These are phyloP conservation scores for Sphyrna mokarran DNA, from an alignment of 2,113 vertebrate genomes.

Conservation along the genomic window DNA sequence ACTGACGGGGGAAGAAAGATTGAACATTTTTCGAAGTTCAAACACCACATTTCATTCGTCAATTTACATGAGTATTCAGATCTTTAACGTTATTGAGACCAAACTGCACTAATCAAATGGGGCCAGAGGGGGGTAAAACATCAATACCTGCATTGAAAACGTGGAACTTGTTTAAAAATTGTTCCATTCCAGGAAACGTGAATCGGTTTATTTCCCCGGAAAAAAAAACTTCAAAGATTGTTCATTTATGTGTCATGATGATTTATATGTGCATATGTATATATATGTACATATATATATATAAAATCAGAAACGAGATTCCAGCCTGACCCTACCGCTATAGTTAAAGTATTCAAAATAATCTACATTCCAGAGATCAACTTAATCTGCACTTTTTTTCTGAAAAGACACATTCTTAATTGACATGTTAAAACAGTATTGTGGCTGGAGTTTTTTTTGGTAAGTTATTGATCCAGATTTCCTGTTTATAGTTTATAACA, in stretches of 20 bases:
- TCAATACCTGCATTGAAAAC: constrained; percentile 18
- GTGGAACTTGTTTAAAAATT: constrained; percentile 10
- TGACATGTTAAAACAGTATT: background rate
- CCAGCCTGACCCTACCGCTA: background rate
- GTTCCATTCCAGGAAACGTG: constrained; percentile 9
- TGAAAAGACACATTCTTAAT: background rate
- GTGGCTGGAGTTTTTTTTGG: background rate
- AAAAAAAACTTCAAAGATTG: background rate
- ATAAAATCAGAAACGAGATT: background rate
- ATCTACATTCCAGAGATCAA: background rate
- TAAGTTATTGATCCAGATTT: background rate
- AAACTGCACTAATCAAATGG: constrained; percentile 23
- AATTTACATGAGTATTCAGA: background rate
- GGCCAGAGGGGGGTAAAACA: constrained; percentile 34
- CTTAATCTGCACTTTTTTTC: background rate
- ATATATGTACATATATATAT: background rate
- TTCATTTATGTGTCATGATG: constrained; percentile 25
- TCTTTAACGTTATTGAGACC: constrained; percentile 18
- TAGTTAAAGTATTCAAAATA: background rate
- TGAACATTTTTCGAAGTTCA: background rate
- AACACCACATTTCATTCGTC: background rate
- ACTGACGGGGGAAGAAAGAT: no score
- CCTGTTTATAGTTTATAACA: background rate
- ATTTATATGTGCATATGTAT: constrained; percentile 6
- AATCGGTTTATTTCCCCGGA: constrained; percentile 25